A percentile compares a stretch with the other conserved stretches of the same genome.
phyloP scores from a whole-genome alignment of 2,113 vertebrate species.

The Ophiodon elongatus region DNA sequence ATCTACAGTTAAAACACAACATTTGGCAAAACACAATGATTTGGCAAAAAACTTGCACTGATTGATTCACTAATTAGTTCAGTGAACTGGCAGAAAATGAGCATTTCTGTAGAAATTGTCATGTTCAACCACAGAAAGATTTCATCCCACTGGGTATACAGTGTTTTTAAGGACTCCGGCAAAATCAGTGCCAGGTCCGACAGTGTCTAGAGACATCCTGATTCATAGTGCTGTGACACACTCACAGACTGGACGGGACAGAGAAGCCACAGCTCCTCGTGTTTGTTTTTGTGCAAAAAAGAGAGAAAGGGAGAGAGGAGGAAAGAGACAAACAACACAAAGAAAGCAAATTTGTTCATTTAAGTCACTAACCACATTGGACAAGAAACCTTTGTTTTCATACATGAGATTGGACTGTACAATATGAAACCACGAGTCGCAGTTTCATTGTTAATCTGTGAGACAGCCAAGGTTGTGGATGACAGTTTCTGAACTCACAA shows the following conservation, averaged over 20 bases:
- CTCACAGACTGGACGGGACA: conserved; percentile 32
- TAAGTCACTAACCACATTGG: conserved; percentile 68
- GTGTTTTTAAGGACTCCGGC: conserved; percentile 39
- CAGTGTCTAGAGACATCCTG: conserved; percentile 49
- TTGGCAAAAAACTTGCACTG: conserved; percentile 80
- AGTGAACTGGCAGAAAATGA: conserved; percentile 66
- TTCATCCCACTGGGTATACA: conserved; percentile 24
- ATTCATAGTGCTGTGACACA: conserved; percentile 46
- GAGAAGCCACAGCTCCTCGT: conserved; percentile 23
- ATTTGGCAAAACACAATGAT: conserved; percentile 86
- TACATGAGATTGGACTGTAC: conserved; percentile 66
- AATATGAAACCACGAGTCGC: conserved; percentile 66
- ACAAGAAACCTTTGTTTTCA: conserved; percentile 71
- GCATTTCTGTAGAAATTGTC: conserved; percentile 53
- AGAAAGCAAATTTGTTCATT: conserved; percentile 39
- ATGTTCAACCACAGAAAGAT: conserved; percentile 37
- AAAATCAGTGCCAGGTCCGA: conserved; percentile 32
- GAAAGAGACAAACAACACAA: conserved; percentile 47
- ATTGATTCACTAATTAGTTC: conserved; percentile 69
- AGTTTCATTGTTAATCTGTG: conserved; percentile 58
- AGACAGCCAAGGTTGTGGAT: conserved; percentile 44
- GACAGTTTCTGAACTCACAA: conserved; percentile 69
- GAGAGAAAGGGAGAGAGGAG: neutral
- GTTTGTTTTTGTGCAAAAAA: conserved; percentile 58
- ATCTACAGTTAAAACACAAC: conserved; percentile 82